Evolutionary conservation across 2,113 vertebrate species (phyloP), one percentile per base, ranked within the genome.

Genomic region (Rhabdomys dilectus): DNA sequence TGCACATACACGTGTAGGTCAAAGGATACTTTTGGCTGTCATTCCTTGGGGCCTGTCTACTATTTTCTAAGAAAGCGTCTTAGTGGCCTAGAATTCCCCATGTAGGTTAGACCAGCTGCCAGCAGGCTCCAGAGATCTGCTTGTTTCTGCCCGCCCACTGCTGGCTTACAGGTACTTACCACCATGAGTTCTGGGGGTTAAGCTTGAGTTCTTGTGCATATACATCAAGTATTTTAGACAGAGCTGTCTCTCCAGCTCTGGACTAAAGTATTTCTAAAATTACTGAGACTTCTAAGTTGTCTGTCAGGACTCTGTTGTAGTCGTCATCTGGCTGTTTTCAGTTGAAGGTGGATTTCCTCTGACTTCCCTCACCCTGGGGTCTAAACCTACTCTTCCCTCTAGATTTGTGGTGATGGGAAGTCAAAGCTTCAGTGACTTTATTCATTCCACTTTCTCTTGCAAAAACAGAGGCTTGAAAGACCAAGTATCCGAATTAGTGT

Each of bases 311-410:
- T 66, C 8, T 75, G 82, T 76, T 75, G 56, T 78, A 87, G 77
- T 93, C 96, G 2, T 97, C 72, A 85, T 96, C 97, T 96, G 96
- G 88, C 77, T 96, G 68, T 86, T 80, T n/a, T 78, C 56, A 95
- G 62, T 60, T 68, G 84, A 56, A 90, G 91, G 45, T 78, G 89
- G 88, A 68, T 95, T 98, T 97, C 66, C 93, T 78, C 86, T 91
- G 24, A 31, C 60, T 97, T 24, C 13, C 91, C 19, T 94, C 94
- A 3, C 9, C n/a, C 56, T 78, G 58, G 85, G 96, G 72, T 62
- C 66, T 86, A 62, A 62, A 91, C 11, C 22, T 78, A 64, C 39
- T 42, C 75, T 76, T 45, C 48, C 39, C 75, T 56, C 29, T 42
- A 96, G 78, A 93, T 95, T 94, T 96, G 26, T 94, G 34, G 19